Evolutionary conservation across 2,888 invertebrate genomes (phyloP).

Genomic region (Tanypteryx hageni): DNA sequence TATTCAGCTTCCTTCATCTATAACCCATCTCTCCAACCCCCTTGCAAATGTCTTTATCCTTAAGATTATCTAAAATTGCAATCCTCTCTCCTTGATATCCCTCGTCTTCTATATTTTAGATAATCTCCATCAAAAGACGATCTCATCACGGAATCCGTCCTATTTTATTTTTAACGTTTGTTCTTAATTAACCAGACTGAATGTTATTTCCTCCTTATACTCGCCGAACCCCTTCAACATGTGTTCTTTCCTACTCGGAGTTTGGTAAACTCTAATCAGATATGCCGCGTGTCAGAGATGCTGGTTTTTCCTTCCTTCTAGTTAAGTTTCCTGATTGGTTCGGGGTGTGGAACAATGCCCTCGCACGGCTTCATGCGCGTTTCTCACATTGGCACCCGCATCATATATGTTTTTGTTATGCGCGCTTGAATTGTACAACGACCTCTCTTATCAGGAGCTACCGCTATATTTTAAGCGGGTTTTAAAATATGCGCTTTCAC

Average conservation of each 20-base stretch:
- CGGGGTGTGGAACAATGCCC: neutral
- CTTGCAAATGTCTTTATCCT: neutral
- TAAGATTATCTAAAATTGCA: slow-evolving; percentile 19
- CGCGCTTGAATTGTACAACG: neutral
- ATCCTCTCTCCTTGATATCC: neutral
- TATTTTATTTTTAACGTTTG: neutral
- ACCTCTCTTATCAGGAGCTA: neutral
- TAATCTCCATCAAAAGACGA: neutral
- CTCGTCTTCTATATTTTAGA: neutral
- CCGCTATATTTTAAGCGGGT: neutral
- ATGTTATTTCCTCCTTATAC: no score
- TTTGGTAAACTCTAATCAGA: neutral
- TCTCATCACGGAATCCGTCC: neutral
- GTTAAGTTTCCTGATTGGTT: neutral
- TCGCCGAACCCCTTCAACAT: neutral
- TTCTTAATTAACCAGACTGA: no score
- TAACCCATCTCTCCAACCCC: neutral
- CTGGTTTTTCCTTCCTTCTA: neutral
- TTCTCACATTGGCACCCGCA: neutral
- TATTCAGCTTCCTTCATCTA: neutral
- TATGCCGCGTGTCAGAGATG: neutral
- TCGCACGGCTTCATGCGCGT: neutral
- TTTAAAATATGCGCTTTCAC: neutral
- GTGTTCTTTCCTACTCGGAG: neutral
- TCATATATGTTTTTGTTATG: neutral